These are phyloP conservation scores for Microctenopoma stevenorrisi DNA, from an alignment of 2,797 vertebrate genomes.

Conservation along the genomic window DNA sequence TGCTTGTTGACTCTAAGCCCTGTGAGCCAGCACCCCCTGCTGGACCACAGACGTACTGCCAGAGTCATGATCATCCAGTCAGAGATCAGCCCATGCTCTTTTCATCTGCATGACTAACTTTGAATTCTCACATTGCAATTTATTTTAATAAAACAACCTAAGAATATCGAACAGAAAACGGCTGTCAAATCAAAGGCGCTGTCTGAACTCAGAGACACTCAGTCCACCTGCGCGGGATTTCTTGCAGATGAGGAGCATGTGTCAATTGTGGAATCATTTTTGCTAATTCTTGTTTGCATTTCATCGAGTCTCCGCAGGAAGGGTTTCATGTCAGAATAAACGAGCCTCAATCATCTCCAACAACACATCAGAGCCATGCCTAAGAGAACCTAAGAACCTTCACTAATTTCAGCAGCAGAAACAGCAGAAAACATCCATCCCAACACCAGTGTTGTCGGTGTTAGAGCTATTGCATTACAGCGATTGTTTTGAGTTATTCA, in stretches of 20 bases:
- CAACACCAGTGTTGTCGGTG: background rate
- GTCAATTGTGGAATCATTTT: conserved; percentile 2
- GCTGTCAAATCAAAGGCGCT: background rate
- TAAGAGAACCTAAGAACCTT: background rate
- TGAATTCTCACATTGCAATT: background rate
- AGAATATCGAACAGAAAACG: background rate
- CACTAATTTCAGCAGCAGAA: background rate
- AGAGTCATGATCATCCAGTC: background rate
- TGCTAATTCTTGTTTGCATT: background rate
- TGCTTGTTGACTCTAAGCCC: conserved; percentile 54
- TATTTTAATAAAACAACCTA: conserved; percentile 8
- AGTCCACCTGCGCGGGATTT: background rate
- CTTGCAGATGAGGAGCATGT: background rate
- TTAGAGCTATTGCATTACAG: background rate
- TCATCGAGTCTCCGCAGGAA: conserved; percentile 12
- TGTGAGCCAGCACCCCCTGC: conserved; percentile 86
- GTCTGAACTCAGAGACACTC: background rate
- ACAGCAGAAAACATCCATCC: conserved; percentile 6
- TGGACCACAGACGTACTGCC: conserved; percentile 40
- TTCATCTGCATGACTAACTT: conserved; percentile 19
- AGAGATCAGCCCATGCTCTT: conserved; percentile 6
- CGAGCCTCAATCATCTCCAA: background rate
- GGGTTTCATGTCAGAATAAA: conserved; percentile 2
- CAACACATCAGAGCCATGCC: background rate
- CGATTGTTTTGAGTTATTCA: background rate